Base-by-base conservation (phyloP, 2,113 vertebrate genomes). In the Chloropsis cyanopogon region DNA sequence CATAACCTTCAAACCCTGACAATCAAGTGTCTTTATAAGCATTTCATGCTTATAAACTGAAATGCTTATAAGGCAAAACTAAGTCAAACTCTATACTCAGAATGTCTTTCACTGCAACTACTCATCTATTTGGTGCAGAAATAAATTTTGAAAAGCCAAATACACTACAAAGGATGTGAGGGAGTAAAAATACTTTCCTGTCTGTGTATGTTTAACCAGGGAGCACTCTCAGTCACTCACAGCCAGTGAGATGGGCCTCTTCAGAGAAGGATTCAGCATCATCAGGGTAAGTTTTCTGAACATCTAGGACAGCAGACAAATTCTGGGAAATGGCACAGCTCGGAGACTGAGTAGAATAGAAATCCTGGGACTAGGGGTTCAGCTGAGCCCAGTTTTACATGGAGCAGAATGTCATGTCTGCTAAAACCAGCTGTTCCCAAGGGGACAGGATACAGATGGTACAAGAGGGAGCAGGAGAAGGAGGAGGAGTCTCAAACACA, bases 381-480 rank as follows among this genome's bases (percentile, higher is more conserved):
- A 33, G 56, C 57, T 72, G 72, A 70, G 35, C 35, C 44, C 21
- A 8, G 25, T 86, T 80, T 82, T 54, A 66, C 17, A 14, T 1
- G 24, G 16, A 75, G 46, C 7, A 81, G 70, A 72, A 69, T 7
- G 21, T 9, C 42, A 5, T 22, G 25, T n/a, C 25, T 77, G 71
- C 41, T 83, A 57, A 69, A 88, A 25, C 1, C 0, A 35, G 33
- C 37, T 42, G 22, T 16, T 95, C 56, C 46, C 47, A 42, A 61
- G 26, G 52, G 26, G 41, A 41, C 1, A 0, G 59, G 47, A 65
- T 11, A 8, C 35, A 73, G 11, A 6, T 0, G 0, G 65, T 25
- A 29, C 0, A 1, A 89, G 14, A 13, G 6, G 8, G 22, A 39
- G 11, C 35, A 35, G 12, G 7, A 61, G 29, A 6, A 41, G 23